Conservation (phyloP, 2,797 vertebrate species). For the Petrocephalus schoutedeni region DNA sequence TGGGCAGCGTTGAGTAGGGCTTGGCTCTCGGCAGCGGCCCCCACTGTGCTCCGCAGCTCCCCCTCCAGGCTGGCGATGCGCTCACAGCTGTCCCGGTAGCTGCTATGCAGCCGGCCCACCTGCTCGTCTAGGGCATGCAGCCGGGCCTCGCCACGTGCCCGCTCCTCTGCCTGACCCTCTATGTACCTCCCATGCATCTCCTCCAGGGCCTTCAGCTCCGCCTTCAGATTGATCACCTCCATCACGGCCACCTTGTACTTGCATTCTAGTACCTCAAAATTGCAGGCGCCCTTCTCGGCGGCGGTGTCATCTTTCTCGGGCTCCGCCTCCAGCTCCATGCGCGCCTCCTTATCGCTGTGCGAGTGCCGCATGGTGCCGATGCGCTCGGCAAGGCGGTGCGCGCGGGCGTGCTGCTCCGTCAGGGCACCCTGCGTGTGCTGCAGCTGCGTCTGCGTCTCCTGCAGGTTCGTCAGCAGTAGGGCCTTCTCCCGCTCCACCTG, state of each 20-base stretch:
- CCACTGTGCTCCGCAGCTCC: constrained; percentile 70
- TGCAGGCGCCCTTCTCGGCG: constrained; percentile 74
- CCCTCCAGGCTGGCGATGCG: constrained; percentile 74
- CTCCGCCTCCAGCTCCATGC: constrained; percentile 54
- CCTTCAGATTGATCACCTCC: constrained; percentile 88
- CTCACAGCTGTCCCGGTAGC: constrained; percentile 70
- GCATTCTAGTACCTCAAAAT: constrained; percentile 85
- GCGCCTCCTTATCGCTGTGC: constrained; percentile 63
- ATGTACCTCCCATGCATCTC: constrained; percentile 75
- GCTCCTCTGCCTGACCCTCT: constrained; percentile 71
- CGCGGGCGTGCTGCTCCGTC: constrained; percentile 79
- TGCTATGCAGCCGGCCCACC: constrained; percentile 72
- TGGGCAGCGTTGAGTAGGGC: constrained; percentile 80
- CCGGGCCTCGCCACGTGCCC: constrained; percentile 60
- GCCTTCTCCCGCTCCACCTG: constrained; percentile 89
- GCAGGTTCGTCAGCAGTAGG: constrained; percentile 74
- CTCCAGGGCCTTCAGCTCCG: constrained; percentile 80
- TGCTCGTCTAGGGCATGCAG: constrained; percentile 74
- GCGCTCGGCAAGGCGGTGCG: constrained; percentile 75
- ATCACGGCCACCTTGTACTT: constrained; percentile 92
- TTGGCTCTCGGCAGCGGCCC: constrained; percentile 72
- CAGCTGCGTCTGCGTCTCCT: constrained; percentile 86
- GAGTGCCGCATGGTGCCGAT: constrained; percentile 70
- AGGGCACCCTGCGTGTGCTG: constrained; percentile 87
- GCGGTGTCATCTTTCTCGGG: constrained; percentile 54